A percentile compares a stretch with the other conserved stretches of the same genome.
Evolutionary conservation across 2,797 vertebrate genomes (phyloP).

Genomic region (Pangasius mekongensis): DNA sequence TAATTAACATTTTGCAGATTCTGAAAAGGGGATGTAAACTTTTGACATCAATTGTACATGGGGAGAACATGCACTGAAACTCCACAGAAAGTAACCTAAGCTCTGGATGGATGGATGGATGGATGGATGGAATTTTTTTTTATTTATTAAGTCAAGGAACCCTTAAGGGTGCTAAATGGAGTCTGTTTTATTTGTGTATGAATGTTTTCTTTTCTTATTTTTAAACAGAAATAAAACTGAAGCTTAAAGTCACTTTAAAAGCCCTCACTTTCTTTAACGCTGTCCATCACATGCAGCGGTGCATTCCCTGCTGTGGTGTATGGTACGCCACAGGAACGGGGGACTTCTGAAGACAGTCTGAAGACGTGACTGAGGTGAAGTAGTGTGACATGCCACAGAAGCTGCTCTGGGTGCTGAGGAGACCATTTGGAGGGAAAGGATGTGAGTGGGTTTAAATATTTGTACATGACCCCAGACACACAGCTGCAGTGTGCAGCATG

Average conservation of each 20-base stretch:
- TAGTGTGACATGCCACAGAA: constrained; percentile 22
- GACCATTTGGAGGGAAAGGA: constrained; percentile 50
- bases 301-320: not conserved
- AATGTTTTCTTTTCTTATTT: not conserved
- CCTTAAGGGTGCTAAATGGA: not conserved
- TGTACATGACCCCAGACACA: constrained; percentile 65
- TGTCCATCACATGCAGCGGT: not conserved
- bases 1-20: too few species aligned
- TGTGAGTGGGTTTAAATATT: constrained; percentile 63
- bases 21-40: too few species aligned
- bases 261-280: not conserved
- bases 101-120: not conserved
- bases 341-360: not conserved
- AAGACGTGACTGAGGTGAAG: constrained; percentile 28
- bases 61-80: not conserved
- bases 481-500: constrained; percentile 69
- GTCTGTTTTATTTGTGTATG: not conserved
- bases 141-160: not conserved
- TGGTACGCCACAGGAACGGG: not conserved
- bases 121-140: too few species aligned
- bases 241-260: not conserved
- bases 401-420: constrained; percentile 32
- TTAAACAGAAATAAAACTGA: not conserved
- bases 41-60: too few species aligned
- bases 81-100: not conserved